These are phyloP conservation scores for Podilymbus podiceps DNA, from an alignment of 2,113 vertebrate genomes.

Conservation along the genomic window DNA sequence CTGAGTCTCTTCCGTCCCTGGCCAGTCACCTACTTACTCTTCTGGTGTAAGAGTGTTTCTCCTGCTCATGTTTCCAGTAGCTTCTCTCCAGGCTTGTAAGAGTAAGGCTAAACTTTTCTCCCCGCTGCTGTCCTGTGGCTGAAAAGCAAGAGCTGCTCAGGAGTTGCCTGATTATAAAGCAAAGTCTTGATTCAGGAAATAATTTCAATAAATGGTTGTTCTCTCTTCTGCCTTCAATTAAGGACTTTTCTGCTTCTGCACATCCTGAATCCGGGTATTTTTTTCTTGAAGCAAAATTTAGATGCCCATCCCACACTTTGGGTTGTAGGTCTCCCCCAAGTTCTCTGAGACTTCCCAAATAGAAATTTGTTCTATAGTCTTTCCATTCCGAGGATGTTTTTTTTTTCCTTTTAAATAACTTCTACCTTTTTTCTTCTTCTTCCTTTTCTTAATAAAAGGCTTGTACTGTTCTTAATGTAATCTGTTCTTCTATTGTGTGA, in stretches of 20 bases:
- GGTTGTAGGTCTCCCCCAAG: not conserved
- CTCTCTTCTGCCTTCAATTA: not conserved
- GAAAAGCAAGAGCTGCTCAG: not conserved
- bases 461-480: not conserved
- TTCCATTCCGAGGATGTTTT: not conserved
- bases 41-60: not conserved
- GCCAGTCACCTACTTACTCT: not conserved
- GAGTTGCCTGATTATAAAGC: not conserved
- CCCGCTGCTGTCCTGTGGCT: not conserved
- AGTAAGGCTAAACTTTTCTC: not conserved
- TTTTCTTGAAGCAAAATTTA: not conserved
- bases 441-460: not conserved
- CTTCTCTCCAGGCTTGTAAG: not conserved
- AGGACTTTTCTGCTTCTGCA: not conserved
- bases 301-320: not conserved
- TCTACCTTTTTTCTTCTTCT: not conserved
- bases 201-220: not conserved
- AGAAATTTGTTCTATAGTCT: not conserved
- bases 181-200: not conserved
- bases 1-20: not conserved
- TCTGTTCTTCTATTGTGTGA: not conserved
- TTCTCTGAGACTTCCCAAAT: not conserved
- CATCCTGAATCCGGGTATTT: not conserved
- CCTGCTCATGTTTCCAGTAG: not conserved
- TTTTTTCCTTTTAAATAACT: not conserved